Conservation (phyloP, 2,113 vertebrate species). For the Pagrus major region DNA sequence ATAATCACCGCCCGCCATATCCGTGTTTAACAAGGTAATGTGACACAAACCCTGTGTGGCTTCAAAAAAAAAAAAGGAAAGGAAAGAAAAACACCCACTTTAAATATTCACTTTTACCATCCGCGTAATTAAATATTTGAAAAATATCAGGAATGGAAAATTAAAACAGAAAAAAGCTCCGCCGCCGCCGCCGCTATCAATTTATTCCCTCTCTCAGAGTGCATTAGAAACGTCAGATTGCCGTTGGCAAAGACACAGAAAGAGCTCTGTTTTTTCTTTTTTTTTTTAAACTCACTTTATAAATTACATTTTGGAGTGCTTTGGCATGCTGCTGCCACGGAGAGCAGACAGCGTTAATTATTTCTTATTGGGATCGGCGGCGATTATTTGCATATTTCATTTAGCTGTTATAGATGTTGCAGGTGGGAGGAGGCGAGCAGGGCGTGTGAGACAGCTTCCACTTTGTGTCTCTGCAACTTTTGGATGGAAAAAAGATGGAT, state of each 20-base stretch:
- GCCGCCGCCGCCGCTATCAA: constrained; percentile 71
- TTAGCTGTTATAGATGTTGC: constrained; percentile 74
- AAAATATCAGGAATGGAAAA: constrained; percentile 78
- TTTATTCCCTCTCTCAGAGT: constrained; percentile 76
- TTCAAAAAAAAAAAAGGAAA: constrained; percentile 26
- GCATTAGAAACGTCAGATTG: constrained; percentile 80
- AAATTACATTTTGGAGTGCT: constrained; percentile 83
- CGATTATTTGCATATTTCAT: constrained; percentile 83
- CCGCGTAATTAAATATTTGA: constrained; percentile 86
- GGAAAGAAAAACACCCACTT: constrained; percentile 55
- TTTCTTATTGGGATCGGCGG: constrained; percentile 80
- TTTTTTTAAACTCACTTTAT: constrained; percentile 80
- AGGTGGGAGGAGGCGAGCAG: constrained; percentile 56
- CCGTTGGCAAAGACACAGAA: constrained; percentile 82
- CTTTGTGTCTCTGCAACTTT: constrained; percentile 57
- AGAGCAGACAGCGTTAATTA: constrained; percentile 80
- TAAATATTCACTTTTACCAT: constrained; percentile 81
- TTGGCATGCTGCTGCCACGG: constrained; percentile 77
- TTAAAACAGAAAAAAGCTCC: constrained; percentile 69
- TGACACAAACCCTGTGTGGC: constrained; percentile 59
- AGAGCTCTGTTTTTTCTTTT: constrained; percentile 68
- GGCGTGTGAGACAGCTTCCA: constrained; percentile 20
- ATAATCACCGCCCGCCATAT: constrained; percentile 36
- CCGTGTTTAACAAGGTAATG: constrained; percentile 63
- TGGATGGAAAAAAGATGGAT: constrained; percentile 24